A percentile compares a stretch with the other conserved stretches of the same genome.
phyloP scores from a whole-genome alignment of 2,797 vertebrate species.

The Thunnus albacares region DNA sequence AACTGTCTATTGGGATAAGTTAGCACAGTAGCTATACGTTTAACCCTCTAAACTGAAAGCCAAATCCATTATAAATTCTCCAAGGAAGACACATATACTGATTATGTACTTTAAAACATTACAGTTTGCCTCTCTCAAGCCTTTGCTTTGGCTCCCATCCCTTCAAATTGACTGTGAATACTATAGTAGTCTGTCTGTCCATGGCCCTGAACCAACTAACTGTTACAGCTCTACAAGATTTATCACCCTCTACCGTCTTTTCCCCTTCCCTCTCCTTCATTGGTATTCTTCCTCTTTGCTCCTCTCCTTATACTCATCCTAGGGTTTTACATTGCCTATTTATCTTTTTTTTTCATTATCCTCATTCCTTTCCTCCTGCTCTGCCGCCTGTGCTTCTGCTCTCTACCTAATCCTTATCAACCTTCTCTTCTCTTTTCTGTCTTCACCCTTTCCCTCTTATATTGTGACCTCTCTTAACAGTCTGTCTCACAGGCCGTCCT shows the following conservation, averaged over 20 bases:
- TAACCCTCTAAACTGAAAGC: slow-evolving; percentile 62
- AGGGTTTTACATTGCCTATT: slow-evolving; percentile 55
- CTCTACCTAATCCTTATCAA: slow-evolving; percentile 51
- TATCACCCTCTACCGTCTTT: slow-evolving; percentile 56
- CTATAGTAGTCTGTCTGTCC: slow-evolving; percentile 37
- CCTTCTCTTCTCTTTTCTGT: slow-evolving; percentile 30
- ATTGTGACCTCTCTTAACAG: slow-evolving; percentile 61
- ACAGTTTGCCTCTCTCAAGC: slow-evolving; percentile 41
- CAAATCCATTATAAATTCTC: slow-evolving; percentile 66
- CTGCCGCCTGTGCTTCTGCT: slow-evolving; percentile 21
- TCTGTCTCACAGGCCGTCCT: slow-evolving; percentile 52
- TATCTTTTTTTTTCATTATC: slow-evolving; percentile 10
- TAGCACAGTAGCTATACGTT: slow-evolving; percentile 56
- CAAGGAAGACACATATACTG: slow-evolving; percentile 63
- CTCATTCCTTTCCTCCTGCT: slow-evolving; percentile 10
- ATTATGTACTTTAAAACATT: slow-evolving; percentile 67
- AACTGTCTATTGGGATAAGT: slow-evolving; percentile 48
- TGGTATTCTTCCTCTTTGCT: slow-evolving; percentile 53
- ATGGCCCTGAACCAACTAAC: slow-evolving; percentile 62
- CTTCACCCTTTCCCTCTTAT: slow-evolving; percentile 23
- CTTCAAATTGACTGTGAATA: slow-evolving; percentile 59
- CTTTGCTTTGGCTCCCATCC: slow-evolving; percentile 38
- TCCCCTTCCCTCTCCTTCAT: slow-evolving; percentile 37
- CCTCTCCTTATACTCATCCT: slow-evolving; percentile 34
- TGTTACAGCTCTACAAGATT: slow-evolving; percentile 65